Evolutionary conservation across 2,113 vertebrate species (phyloP).

Genomic region (Sigmodon hispidus): DNA sequence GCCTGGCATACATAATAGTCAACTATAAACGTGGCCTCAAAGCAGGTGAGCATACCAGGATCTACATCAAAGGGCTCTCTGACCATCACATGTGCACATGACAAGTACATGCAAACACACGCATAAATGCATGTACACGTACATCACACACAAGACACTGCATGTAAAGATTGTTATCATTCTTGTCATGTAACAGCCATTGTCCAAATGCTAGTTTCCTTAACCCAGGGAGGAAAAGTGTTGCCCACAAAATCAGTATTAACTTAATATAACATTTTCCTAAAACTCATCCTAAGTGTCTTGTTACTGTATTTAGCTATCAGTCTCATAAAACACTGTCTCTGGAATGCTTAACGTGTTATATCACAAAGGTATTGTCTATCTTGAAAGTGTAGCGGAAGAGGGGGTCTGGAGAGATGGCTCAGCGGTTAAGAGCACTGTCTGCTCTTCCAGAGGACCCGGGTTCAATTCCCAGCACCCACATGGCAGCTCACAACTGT

Average conservation of each 20-base stretch:
- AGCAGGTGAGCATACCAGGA: too few species aligned
- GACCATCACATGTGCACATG: neutral
- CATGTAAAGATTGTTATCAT: neutral
- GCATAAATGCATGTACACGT: too few species aligned
- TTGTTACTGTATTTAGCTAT: neutral
- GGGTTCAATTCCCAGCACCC: too few species aligned
- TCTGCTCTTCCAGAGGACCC: too few species aligned
- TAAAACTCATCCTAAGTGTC: constrained; percentile 1
- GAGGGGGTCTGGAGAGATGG: too few species aligned
- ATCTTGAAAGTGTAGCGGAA: constrained; percentile 19
- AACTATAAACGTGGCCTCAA: neutral
- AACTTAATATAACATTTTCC: constrained; percentile 27
- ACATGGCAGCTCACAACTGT: too few species aligned
- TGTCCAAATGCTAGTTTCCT: constrained; percentile 40
- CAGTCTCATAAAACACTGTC: neutral
- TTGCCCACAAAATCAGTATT: neutral
- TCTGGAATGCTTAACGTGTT: neutral
- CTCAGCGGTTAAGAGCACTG: too few species aligned
- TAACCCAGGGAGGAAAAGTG: neutral
- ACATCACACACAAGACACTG: neutral
- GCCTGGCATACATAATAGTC: neutral
- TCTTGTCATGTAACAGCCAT: neutral
- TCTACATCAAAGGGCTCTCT: too few species aligned
- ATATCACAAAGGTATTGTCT: neutral
- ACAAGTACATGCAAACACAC: neutral